These are phyloP conservation scores for Phrynosoma platyrhinos DNA, from an alignment of 2,113 vertebrate species.

Conservation along the genomic window DNA sequence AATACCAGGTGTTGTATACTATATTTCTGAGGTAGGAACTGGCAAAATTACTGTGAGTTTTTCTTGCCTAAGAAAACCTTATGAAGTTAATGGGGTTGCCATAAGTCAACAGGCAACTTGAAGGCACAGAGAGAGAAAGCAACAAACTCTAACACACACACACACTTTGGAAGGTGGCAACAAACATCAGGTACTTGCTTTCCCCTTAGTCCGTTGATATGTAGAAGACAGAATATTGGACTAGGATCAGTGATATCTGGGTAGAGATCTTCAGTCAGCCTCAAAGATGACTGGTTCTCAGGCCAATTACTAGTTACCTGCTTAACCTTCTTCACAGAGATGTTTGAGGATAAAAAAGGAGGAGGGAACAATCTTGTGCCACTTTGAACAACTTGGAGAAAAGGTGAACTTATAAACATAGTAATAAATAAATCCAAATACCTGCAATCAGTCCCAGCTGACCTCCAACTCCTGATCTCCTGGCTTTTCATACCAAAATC, in stretches of 20 bases:
- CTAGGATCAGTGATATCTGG: not conserved
- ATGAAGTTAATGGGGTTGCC: no score
- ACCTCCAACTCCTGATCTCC: not conserved
- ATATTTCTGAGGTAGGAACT: no score
- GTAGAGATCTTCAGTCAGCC: not conserved
- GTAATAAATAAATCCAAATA: not conserved
- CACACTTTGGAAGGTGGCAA: not conserved
- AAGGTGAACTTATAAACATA: not conserved
- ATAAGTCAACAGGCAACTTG: no score
- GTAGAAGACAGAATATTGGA: not conserved
- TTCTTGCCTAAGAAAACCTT: no score
- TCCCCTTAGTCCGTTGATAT: not conserved
- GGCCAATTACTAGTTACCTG: not conserved
- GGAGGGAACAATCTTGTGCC: not conserved
- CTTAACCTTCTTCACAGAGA: not conserved
- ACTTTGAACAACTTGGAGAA: not conserved
- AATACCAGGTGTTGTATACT: no score
- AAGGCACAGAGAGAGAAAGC: no score
- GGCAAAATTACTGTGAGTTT: no score
- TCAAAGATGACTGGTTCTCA: not conserved
- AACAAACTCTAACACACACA: not conserved
- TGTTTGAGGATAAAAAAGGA: not conserved
- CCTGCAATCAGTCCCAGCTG: not conserved
- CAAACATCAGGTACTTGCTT: not conserved
- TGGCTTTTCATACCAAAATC: not conserved